Evolutionary conservation across 2,797 vertebrate genomes (phyloP).

Genomic region (Sardinella longiceps): DNA sequence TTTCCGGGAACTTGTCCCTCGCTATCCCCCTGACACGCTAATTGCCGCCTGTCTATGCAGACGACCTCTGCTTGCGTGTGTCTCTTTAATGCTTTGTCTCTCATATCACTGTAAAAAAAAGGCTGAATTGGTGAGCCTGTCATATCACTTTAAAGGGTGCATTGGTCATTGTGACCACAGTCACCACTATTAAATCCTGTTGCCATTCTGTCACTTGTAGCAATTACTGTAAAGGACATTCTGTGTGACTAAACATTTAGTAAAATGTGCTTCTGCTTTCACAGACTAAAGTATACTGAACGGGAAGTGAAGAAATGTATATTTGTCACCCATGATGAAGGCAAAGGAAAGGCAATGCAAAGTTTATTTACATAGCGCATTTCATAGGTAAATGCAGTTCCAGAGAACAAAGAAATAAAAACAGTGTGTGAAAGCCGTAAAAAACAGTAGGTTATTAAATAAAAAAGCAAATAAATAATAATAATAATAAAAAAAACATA

Average conservation of each 20-base stretch:
- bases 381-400: too few species aligned
- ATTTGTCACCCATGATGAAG: neutral
- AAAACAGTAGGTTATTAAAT: too few species aligned
- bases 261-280: neutral
- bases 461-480: too few species aligned
- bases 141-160: neutral
- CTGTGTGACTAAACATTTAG: neutral
- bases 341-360: too few species aligned
- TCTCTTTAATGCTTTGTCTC: neutral
- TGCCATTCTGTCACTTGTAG: neutral
- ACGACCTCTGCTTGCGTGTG: neutral
- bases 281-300: neutral
- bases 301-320: neutral
- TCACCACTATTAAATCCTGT: neutral
- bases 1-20: neutral
- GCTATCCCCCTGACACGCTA: neutral
- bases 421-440: too few species aligned
- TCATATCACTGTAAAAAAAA: constrained; percentile 13
- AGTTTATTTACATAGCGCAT: too few species aligned
- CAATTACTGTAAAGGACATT: neutral
- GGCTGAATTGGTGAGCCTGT: neutral
- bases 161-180: neutral
- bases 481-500: too few species aligned
- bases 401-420: too few species aligned
- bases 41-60: neutral